phyloP scores from a whole-genome alignment of 92 coral and sea anemone species.

The Palythoa grandiflora region DNA sequence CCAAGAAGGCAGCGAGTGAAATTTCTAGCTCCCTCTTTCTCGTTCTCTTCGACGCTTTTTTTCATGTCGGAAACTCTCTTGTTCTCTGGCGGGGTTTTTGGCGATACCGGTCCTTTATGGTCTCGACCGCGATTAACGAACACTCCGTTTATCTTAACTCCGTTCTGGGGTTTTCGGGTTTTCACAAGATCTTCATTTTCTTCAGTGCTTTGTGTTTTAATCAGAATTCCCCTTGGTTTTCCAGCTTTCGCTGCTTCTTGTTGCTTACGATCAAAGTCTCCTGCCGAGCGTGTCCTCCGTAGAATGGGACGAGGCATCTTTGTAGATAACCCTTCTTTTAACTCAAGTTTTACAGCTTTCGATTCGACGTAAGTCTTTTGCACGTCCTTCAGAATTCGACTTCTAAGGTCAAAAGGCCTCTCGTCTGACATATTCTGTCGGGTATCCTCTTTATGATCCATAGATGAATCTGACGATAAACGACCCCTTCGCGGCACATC shows the following conservation, averaged over 20 bases:
- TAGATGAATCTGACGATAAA: constrained; percentile 56
- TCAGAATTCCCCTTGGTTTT: constrained; percentile 91
- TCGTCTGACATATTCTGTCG: constrained; percentile 14
- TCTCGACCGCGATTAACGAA: constrained; percentile 76
- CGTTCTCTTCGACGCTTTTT: constrained; percentile 97
- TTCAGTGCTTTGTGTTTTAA: constrained; percentile 76
- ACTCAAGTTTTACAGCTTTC: constrained; percentile 87
- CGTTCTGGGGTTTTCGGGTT: constrained; percentile 58
- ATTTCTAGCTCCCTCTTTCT: constrained; percentile 98
- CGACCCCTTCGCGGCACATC: constrained; percentile 59
- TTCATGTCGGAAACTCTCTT: constrained; percentile 87
- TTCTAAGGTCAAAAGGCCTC: constrained; percentile 38
- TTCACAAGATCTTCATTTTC: constrained; percentile 66
- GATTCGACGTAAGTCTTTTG: constrained; percentile 81
- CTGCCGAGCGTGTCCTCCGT: constrained; percentile 88
- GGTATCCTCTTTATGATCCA: constrained; percentile 26
- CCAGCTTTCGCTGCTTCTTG: constrained; percentile 65
- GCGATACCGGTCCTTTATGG: constrained; percentile 56
- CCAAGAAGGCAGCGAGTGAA: constrained; percentile 99
- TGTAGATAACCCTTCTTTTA: constrained; percentile 78
- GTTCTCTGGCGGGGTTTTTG: constrained; percentile 59
- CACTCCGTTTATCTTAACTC: constrained; percentile 95
- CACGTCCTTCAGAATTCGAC: constrained; percentile 56
- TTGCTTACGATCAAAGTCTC: constrained; percentile 86
- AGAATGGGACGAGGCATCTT: constrained; percentile 86